Percentiles rank a stretch among this genome's conserved stretches.
Evolutionary conservation across 2,888 invertebrate species (phyloP).

Genomic region (Plebejus anna): DNA sequence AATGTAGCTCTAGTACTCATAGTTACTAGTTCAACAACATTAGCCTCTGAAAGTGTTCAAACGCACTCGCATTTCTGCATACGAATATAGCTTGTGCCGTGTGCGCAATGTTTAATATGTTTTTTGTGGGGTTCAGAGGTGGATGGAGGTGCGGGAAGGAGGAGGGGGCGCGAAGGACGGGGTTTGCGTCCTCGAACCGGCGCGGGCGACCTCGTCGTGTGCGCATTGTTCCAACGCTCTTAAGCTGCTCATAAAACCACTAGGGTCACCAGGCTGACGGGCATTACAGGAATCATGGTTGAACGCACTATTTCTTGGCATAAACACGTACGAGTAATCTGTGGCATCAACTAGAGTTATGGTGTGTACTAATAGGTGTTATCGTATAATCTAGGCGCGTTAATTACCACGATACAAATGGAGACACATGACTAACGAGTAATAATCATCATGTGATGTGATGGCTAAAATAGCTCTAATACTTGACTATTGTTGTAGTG

Average conservation of each 20-base stretch:
- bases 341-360: not conserved
- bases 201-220: slow-evolving; percentile 67
- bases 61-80: not conserved
- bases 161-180: slow-evolving; percentile 55
- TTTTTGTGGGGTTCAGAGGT: slow-evolving; percentile 32
- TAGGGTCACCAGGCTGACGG: slow-evolving; percentile 35
- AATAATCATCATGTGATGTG: slow-evolving; percentile 6
- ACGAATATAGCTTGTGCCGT: not conserved
- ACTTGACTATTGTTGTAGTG: not conserved
- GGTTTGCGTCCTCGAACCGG: slow-evolving; percentile 64
- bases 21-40: slow-evolving; percentile 1
- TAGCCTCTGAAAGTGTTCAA: not conserved
- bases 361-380: not conserved
- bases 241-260: slow-evolving; percentile 39
- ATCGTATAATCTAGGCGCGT: slow-evolving; percentile 16
- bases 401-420: slow-evolving; percentile 8
- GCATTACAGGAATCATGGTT: not conserved
- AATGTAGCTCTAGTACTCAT: not conserved
- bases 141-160: not conserved
- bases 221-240: slow-evolving; percentile 56
- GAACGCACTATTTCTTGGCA: not conserved
- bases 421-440: slow-evolving; percentile 9
- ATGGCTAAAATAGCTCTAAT: not conserved
- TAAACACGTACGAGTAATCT: not conserved
- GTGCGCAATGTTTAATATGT: slow-evolving; percentile 30